A percentile compares a stretch with the other conserved stretches of the same genome.
These are phyloP conservation scores for Dysdera silvatica DNA, from an alignment of 1,140 invertebrate genomes.

Conservation along the genomic window DNA sequence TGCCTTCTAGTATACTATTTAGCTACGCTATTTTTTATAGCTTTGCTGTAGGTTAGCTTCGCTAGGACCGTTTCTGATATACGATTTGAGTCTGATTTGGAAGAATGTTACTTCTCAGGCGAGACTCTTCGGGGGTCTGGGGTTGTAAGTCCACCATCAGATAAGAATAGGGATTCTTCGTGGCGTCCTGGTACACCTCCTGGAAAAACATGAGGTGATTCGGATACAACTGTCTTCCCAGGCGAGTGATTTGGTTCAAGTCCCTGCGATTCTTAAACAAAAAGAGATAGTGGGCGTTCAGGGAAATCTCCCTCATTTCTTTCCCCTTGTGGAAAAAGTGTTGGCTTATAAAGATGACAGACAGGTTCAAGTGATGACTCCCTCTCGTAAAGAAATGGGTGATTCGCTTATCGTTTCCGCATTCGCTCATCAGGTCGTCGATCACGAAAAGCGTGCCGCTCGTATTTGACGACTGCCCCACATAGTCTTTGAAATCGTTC, in stretches of 20 bases:
- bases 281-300: slow-evolving; percentile 3
- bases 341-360: background rate
- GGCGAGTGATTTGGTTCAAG: background rate
- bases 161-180: background rate
- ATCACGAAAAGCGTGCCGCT: background rate
- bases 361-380: background rate
- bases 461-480: too few relatives aligned
- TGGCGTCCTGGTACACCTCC: background rate
- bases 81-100: too few relatives aligned
- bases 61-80: background rate
- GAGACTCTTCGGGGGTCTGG: background rate
- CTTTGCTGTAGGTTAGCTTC: too few relatives aligned
- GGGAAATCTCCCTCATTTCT: background rate
- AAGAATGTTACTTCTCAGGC: background rate
- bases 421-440: slow-evolving; percentile 3
- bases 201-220: background rate
- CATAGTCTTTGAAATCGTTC: background rate
- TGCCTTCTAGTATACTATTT: too few relatives aligned
- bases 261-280: slow-evolving; percentile 6
- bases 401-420: background rate
- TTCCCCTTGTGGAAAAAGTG: slow-evolving; percentile 16
- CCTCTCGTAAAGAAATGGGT: slow-evolving; percentile 1
- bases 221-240: background rate
- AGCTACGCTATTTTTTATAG: too few relatives aligned
- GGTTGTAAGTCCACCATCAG: background rate